Percentiles rank a stretch among this genome's conserved stretches.
Conservation (phyloP, 2,113 vertebrate species). For the Heterotilapia buettikoferi region DNA sequence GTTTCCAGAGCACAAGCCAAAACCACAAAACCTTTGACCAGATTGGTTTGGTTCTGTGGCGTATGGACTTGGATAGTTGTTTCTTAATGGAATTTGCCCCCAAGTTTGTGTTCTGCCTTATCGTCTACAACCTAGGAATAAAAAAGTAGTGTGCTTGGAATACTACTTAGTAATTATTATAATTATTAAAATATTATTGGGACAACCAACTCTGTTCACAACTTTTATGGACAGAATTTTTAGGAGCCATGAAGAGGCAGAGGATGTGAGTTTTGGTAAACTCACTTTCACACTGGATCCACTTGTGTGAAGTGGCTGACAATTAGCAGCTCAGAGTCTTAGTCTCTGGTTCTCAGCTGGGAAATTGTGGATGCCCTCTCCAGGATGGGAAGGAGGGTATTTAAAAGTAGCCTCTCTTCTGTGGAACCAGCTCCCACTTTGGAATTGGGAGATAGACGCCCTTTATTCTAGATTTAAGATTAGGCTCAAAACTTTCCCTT, state of each 20-base stretch:
- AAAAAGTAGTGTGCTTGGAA: not conserved
- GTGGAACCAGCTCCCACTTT: not conserved
- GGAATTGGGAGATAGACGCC: not conserved
- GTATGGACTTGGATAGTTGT: not conserved
- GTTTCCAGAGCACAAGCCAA: not conserved
- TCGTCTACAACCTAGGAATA: not conserved
- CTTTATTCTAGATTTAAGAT: not conserved
- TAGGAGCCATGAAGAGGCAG: not conserved
- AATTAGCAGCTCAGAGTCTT: not conserved
- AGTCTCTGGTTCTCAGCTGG: not conserved
- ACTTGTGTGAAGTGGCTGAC: not conserved
- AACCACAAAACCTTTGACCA: not conserved
- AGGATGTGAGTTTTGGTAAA: not conserved
- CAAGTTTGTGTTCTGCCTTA: not conserved
- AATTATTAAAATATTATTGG: not conserved
- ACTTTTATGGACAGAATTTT: not conserved
- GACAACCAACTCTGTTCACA: not conserved
- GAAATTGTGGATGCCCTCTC: not conserved
- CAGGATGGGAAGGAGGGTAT: not conserved
- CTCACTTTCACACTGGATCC: not conserved
- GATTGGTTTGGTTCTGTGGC: not conserved
- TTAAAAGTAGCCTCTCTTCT: not conserved
- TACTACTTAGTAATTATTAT: not conserved
- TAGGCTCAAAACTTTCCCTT: not conserved
- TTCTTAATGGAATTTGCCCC: not conserved